Conservation (phyloP, 2,113 vertebrate species). For the Tetrax tetrax region DNA sequence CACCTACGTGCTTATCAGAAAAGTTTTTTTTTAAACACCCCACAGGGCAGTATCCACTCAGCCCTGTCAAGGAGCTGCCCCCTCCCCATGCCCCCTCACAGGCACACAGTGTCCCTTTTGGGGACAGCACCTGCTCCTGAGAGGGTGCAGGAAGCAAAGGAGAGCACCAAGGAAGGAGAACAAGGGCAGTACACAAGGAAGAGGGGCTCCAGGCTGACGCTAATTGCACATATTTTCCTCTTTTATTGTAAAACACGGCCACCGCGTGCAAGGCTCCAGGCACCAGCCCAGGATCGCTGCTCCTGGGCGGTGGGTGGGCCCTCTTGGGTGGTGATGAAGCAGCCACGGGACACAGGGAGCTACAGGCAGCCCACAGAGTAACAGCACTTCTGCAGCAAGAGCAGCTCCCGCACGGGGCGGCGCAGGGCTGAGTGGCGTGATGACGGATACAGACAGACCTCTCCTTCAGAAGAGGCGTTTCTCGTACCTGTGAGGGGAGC, state of each 20-base stretch:
- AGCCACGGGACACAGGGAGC: conserved; percentile 41
- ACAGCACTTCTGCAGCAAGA: conserved; percentile 54
- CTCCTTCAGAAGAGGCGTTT: conserved; percentile 92
- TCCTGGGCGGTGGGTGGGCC: background rate
- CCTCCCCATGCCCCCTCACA: rapidly evolving
- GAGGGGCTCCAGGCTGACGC: background rate
- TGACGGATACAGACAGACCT: background rate
- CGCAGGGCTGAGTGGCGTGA: background rate
- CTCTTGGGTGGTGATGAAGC: background rate
- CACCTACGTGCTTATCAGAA: background rate
- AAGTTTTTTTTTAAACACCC: background rate
- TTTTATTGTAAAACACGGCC: conserved; percentile 65
- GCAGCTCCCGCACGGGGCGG: background rate
- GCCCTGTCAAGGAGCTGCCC: background rate
- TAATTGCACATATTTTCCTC: background rate
- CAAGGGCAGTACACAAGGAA: background rate
- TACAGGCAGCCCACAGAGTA: background rate
- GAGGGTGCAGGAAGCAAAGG: background rate
- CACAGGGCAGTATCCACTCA: background rate
- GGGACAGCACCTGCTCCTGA: background rate
- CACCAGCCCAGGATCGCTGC: background rate
- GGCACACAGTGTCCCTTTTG: background rate
- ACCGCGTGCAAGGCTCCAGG: background rate
- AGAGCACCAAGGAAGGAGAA: background rate
- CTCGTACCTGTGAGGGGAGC: conserved; percentile 84